phyloP scores from a whole-genome alignment of 2,113 vertebrate species.

The Fukomys damarensis region DNA sequence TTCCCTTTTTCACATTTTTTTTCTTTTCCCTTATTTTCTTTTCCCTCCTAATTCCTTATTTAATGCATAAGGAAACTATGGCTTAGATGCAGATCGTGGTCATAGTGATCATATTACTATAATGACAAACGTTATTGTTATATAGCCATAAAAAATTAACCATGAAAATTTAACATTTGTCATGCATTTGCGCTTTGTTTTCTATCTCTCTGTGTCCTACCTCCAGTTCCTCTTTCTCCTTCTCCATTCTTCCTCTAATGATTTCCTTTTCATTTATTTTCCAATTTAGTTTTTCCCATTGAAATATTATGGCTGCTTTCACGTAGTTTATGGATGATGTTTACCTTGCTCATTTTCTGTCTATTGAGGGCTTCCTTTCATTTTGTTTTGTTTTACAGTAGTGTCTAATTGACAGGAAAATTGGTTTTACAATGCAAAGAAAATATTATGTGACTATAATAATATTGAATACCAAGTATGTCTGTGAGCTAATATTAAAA shows the following conservation, averaged over 20 bases:
- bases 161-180: not conserved
- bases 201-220: too few relatives aligned
- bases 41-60: not conserved
- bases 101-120: not conserved
- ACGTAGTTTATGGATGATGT: conserved; percentile 3
- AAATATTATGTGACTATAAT: conserved; percentile 21
- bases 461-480: conserved; percentile 73
- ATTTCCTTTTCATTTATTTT: not conserved
- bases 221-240: not conserved
- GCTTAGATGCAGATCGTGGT: not conserved
- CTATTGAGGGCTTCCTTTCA: conserved; percentile 43
- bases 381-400: not conserved
- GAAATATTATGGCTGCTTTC: conserved; percentile 61
- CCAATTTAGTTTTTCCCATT: not conserved
- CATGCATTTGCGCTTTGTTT: not conserved
- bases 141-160: not conserved
- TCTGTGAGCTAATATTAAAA: conserved; percentile 78
- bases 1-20: too few relatives aligned
- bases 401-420: conserved; percentile 50
- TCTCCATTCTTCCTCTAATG: not conserved
- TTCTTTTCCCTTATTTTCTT: too few relatives aligned
- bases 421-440: conserved; percentile 61
- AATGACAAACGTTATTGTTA: not conserved
- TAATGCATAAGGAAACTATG: not conserved
- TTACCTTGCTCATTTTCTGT: conserved; percentile 58